Base-by-base conservation (phyloP, 2,797 vertebrate genomes). In the Galago senegalensis region DNA sequence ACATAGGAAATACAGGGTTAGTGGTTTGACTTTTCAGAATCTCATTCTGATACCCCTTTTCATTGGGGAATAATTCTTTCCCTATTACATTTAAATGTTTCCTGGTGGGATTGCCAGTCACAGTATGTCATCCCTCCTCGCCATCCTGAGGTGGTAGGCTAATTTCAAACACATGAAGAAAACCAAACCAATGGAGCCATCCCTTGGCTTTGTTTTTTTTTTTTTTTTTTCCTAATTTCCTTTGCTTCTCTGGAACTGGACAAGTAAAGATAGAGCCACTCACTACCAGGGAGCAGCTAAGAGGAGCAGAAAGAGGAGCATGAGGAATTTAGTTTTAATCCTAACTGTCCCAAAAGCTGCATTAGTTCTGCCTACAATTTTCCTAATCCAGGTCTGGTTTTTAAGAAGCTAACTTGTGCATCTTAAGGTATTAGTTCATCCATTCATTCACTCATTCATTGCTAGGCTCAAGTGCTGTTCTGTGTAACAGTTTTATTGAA, bases 41-140 rank as follows among this genome's bases (percentile, higher is more conserved):
- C 12, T 0, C 37, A 40, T 16, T 27, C 40, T 21, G 1, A 18
- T 29, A 9, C 0, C 13, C 23, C 37, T 23, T 53, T 29, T 27
- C 11, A 12, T 13, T 8, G 5, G 31, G 9, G 43, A 69, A 37
- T 31, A 70, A 18, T 5, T 25, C 43, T 31, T 83, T 79, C 9
- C 4, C 13, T 8, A 13, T 29, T n/a, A 37, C 12, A 58, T 21
- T 7, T 10, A 65, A 3, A 11, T 12, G 17, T 65, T 34, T 77
- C 17, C 27, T 40, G 10, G 37, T 75, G 31, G n/a, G 3, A 53
- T 56, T 89, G 14, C 34, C 21, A 49, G 10, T 60, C 49, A 13
- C 46, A 4, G 0, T 27, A 0, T n/a, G 27, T 34, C 70, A 53
- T 34, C 1, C 1, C 0, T 46, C 9, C 0, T 73, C 23, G 7